Conservation (phyloP, 2,888 invertebrate species). For the Rhopalosiphum nymphaeae region DNA sequence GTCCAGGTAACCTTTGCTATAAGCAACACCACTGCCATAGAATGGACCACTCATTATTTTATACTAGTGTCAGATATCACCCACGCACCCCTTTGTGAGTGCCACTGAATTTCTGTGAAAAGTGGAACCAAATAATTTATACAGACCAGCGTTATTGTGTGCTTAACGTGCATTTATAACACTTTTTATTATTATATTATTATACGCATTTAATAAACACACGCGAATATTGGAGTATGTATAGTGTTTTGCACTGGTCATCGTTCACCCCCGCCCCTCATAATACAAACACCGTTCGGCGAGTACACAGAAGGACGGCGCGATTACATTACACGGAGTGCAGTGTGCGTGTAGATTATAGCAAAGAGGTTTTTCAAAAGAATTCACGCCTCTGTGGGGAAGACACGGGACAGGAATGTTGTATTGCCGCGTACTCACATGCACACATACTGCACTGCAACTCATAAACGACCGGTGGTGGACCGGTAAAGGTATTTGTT, state of each 20-base stretch:
- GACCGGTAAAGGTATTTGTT: constrained; percentile 60
- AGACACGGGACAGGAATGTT: constrained; percentile 62
- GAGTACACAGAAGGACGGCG: not conserved
- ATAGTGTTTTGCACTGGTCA: not conserved
- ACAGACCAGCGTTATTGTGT: not conserved
- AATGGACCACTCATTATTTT: not conserved
- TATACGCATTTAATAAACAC: constrained; percentile 1
- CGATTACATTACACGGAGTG: not conserved
- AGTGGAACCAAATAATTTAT: not conserved
- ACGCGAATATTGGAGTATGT: not conserved
- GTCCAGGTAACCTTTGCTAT: not conserved
- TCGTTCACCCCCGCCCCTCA: not conserved
- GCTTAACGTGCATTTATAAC: not conserved
- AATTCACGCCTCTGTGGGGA: constrained; percentile 62
- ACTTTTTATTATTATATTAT: not conserved
- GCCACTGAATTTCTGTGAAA: not conserved
- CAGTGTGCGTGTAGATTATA: not conserved
- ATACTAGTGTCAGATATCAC: not conserved
- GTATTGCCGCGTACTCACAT: constrained; percentile 32
- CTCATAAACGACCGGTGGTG: not conserved
- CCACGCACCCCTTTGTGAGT: too few species aligned
- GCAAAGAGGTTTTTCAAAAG: constrained; percentile 50
- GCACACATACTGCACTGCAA: not conserved
- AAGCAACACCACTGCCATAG: not conserved
- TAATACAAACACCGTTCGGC: not conserved